phyloP scores from a whole-genome alignment of 1,140 invertebrate genomes.

The Meloidogyne floridensis region DNA sequence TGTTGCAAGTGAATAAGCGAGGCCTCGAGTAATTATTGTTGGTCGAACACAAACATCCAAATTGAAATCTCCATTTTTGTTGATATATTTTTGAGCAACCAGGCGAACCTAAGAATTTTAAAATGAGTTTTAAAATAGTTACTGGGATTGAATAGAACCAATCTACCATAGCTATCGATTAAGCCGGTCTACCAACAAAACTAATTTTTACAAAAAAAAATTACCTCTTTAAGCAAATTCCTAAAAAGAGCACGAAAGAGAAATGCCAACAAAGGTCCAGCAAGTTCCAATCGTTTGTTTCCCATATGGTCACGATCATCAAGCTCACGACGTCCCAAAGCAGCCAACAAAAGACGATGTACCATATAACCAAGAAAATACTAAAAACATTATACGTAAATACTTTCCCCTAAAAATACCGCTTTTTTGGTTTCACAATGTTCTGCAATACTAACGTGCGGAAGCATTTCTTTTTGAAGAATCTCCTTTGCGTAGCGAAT shows the following conservation, averaged over 20 bases:
- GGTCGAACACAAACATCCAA: slow-evolving; percentile 95
- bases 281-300: slow-evolving; percentile 94
- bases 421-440: slow-evolving; percentile 99
- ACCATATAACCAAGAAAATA: slow-evolving; percentile 85
- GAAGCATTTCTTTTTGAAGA: slow-evolving; percentile 98
- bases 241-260: slow-evolving; percentile 90
- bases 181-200: no score
- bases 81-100: slow-evolving; percentile 98
- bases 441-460: slow-evolving; percentile 96
- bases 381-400: slow-evolving; percentile 27
- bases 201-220: background rate
- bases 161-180: no score
- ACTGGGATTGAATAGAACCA: no score
- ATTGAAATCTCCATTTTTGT: slow-evolving; percentile 96
- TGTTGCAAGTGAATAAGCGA: slow-evolving; percentile 93
- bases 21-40: slow-evolving; percentile 94
- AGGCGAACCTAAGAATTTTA: slow-evolving; percentile 75
- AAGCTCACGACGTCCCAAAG: slow-evolving; percentile 88
- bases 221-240: slow-evolving; percentile 83
- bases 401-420: slow-evolving; percentile 29
- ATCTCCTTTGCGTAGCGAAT: slow-evolving; percentile 99
- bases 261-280: slow-evolving; percentile 91
- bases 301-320: slow-evolving; percentile 99
- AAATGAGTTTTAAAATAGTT: slow-evolving; percentile 50
- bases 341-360: slow-evolving; percentile 86